These are phyloP conservation scores for Lerista edwardsae DNA, from an alignment of 2,797 vertebrate species.

Conservation along the genomic window DNA sequence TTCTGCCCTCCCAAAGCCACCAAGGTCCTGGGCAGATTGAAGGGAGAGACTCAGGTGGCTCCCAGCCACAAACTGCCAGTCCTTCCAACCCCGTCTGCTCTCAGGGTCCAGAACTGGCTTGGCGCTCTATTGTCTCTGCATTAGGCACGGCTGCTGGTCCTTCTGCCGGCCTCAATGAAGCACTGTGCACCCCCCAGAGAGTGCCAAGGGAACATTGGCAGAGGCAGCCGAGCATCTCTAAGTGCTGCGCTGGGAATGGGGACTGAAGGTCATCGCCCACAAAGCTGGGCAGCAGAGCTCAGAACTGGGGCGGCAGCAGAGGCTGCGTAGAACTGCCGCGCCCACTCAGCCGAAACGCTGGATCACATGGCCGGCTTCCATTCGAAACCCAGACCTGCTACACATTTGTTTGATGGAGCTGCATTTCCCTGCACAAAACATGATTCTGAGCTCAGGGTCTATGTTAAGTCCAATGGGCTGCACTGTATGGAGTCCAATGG, in stretches of 20 bases:
- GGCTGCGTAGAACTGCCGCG: too few species aligned
- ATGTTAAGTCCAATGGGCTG: too few species aligned
- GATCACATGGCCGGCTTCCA: too few species aligned
- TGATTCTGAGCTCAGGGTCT: too few species aligned
- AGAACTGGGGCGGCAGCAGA: not conserved
- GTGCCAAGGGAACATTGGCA: not conserved
- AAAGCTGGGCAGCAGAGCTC: not conserved
- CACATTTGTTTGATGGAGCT: too few species aligned
- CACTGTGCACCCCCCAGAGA: not conserved
- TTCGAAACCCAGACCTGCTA: too few species aligned
- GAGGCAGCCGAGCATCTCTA: conserved; percentile 17
- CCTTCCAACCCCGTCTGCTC: not conserved
- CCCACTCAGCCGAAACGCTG: too few species aligned
- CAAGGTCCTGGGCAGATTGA: not conserved
- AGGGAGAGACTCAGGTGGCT: not conserved
- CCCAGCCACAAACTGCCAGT: too few species aligned
- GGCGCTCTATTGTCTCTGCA: conserved; percentile 8
- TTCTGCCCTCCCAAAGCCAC: not conserved
- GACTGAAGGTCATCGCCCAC: not conserved
- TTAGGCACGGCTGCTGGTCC: conserved; percentile 13
- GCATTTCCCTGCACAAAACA: too few species aligned
- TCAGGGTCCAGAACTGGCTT: not conserved
- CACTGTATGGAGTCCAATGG: too few species aligned
- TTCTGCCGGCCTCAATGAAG: conserved; percentile 5
- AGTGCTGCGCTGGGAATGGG: not conserved